Base-by-base conservation (phyloP, 2,797 vertebrate species). In the Schizothorax lantsangensis region DNA sequence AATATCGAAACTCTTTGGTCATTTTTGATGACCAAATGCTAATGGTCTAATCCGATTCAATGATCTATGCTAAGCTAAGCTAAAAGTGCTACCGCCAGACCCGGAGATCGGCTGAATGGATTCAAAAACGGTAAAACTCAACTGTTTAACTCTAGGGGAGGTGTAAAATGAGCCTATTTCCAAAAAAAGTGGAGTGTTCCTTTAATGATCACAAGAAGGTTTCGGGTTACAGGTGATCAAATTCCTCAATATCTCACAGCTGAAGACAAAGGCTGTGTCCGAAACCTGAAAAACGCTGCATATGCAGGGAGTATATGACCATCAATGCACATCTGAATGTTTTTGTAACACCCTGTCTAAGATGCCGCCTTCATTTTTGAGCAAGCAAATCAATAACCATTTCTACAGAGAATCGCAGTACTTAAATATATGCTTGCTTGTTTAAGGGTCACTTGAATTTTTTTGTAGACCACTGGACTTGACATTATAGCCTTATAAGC, bases 141-240 rank as follows among this genome's bases (percentile, higher is more conserved):
- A 30, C 30, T 30, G 30, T 30, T 30, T 30, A 30, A 30, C 30
- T 30, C 30, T 30, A 30, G 30, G 30, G 30, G 30, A 30, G 30
- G 30, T 30, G 30, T 30, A 30, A 30, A 30, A 30, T 30, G 30
- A 30, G 30, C 30, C 30, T 30, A 30, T 30, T 30, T 30, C 30
- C 30, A 30, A 30, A 30, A 30, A 30, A 30, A 30, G 30, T 30
- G 30, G 30, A 30, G 30, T 30, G 30, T 30, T 30, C 30, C 30
- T n/a, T 79, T 26, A 59, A 62, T 19, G 40, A 80, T 73, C 47
- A 40, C 75, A 79, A 57, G 47, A 23, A 71, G 38, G 77, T 62
- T 80, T 85, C 40, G 5, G 66, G 52, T 85, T 86, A 21, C 77
- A 72, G 52, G 75, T 59, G 75, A 79, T 85, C 49, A 4, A 72